These are phyloP conservation scores for Sinosuthora webbiana DNA, from an alignment of 2,113 vertebrate species.

Conservation along the genomic window DNA sequence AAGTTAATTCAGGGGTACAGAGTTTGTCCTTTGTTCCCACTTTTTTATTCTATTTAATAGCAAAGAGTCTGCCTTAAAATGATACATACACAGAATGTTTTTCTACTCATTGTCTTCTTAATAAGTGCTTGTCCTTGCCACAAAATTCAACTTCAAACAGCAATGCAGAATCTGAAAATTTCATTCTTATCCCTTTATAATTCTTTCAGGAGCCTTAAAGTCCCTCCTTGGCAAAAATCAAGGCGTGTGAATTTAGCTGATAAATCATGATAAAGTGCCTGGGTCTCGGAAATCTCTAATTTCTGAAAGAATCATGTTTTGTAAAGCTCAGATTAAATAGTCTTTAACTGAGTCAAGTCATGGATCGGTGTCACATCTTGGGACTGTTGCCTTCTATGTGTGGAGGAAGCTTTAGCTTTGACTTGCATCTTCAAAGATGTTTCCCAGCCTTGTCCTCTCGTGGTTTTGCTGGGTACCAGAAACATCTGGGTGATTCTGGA, in stretches of 20 bases:
- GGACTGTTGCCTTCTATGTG: not conserved
- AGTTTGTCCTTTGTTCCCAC: not conserved
- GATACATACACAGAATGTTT: not conserved
- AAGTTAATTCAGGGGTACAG: not conserved
- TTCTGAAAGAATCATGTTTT: not conserved
- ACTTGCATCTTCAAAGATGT: not conserved
- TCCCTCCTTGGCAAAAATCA: not conserved
- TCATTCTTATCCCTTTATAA: not conserved
- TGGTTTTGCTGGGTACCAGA: not conserved
- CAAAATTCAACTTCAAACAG: not conserved
- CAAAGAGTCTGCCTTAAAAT: not conserved
- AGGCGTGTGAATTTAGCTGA: not conserved
- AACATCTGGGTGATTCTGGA: not conserved
- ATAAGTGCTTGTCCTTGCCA: not conserved
- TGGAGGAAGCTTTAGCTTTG: not conserved
- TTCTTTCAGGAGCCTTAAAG: not conserved
- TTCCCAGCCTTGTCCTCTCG: not conserved
- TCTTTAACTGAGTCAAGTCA: not conserved
- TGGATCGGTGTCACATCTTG: not conserved
- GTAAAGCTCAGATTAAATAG: not conserved
- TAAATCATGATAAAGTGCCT: not conserved
- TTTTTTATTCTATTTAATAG: not conserved
- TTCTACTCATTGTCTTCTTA: not conserved
- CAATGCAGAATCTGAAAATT: not conserved
- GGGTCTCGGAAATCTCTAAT: rapidly evolving